Evolutionary conservation across 1,140 invertebrate species (phyloP), one percentile per base, ranked within the genome.

Genomic region (Cotesia chilonis): DNA sequence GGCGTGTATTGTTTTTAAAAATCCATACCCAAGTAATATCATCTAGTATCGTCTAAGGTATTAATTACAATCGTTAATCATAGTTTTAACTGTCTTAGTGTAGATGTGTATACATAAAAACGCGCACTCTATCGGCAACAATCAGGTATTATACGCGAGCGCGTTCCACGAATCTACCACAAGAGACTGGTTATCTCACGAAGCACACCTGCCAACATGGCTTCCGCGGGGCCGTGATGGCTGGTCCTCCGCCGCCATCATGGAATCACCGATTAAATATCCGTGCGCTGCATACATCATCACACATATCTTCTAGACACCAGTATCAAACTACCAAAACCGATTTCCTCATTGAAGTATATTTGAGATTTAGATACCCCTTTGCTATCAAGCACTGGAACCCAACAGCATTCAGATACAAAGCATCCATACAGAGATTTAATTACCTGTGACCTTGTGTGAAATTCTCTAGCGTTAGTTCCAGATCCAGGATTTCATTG

Each of bases 191-290:
- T 76, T 74, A 76, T 76, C 75, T 72, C 41, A 47, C 74, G 67
- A 59, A 65, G 83, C 86, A 85, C 86, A 87, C 86, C 86, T 87
- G 85, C 86, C 85, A 87, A 87, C 84, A 87, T 87, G 86, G 86
- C 86, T 87, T 84, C 86, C 85, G 86, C 85, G 81, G 83, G 75
- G 79, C 82, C 81, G 80, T 85, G 84, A 85, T 84, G 84, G 83
- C 85, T 85, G 83, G 81, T 82, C 80, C 78, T 80, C 36, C 54
- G 76, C 82, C 75, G 86, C 86, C 85, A 87, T 87, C 79, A 87
- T 87, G 84, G 78, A 82, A 84, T 82, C 77, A 78, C 77, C 77
- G 80, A 80, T 77, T 59, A 20, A 10, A 78, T 77, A 41, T 75
- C 63, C 64, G 65, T 75, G 75, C 73, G 76, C 75, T 76, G 77